phyloP scores from a whole-genome alignment of 2,113 vertebrate species.

The Delphinapterus leucas region DNA sequence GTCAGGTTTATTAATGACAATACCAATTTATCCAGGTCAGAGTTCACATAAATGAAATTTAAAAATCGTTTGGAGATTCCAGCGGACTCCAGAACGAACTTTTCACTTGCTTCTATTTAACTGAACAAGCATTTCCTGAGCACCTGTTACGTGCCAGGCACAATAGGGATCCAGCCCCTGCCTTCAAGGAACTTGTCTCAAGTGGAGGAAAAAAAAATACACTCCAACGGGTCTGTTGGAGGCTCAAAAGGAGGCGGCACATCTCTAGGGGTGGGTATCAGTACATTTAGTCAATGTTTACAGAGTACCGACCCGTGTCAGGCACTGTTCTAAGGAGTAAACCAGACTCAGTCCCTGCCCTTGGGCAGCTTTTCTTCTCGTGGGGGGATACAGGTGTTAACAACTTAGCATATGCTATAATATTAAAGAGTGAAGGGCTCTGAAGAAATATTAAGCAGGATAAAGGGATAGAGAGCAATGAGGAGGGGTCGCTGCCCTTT shows the following conservation, averaged over 20 bases:
- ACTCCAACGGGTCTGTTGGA: neutral
- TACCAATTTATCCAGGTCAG: neutral
- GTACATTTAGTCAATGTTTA: neutral
- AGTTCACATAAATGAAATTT: neutral
- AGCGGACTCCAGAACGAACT: neutral
- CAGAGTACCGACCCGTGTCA: neutral
- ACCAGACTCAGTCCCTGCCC: neutral
- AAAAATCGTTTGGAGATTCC: neutral
- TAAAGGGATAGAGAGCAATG: neutral
- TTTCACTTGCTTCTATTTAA: neutral
- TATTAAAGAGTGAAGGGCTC: too few species aligned
- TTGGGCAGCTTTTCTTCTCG: neutral
- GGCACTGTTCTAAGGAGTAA: neutral
- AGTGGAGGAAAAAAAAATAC: neutral
- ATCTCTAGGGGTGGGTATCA: accelerated
- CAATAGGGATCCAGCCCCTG: neutral
- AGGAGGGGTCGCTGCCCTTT: accelerated
- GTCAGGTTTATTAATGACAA: neutral
- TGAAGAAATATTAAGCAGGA: neutral
- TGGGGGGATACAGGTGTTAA: accelerated
- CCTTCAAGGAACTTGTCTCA: neutral
- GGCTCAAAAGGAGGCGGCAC: accelerated
- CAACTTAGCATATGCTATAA: too few species aligned
- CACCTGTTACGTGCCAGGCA: too few species aligned
- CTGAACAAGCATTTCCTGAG: neutral